Evolutionary conservation across 2,113 vertebrate genomes (phyloP), one percentile per base, ranked within the genome.

Genomic region (Tinamus guttatus): DNA sequence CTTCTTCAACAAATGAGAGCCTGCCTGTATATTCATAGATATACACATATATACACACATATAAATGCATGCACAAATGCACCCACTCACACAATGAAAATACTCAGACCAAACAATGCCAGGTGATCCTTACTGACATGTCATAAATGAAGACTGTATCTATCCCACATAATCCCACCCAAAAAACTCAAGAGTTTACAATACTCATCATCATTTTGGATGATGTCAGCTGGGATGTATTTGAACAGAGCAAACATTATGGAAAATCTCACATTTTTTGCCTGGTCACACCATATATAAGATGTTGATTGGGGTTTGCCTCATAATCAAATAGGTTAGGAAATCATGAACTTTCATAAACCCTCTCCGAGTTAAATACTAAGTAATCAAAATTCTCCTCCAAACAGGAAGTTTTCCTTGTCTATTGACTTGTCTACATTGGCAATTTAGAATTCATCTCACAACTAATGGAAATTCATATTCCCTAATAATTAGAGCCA

Each of bases 361-460:
- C 80, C 12, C 25, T 88, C 8, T 43, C 58, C 45, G 45, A 74
- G 4, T 54, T 60, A 38, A 28, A 24, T 13, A 16, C 2, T 0
- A 0, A 84, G 59, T 20, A 71, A 73, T 22, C 7, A 49, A 80
- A 79, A 47, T 67, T 86, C 34, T 52, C 8, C 14, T 54, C 51
- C 28, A 75, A 20, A 25, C 38, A 84, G 59, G 14, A 78, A 78
- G 34, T 38, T 8, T 7, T 81, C 40, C 38, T 81, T 8, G 9
- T 81, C 22, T 20, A 67, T 22, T 30, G 36, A 2, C 13, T 59
- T 38, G 25, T 28, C 13, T 70, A 5, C n/a, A 32, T 0, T 0
- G 5, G 11, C 21, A 21, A 22, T 75, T 49, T 56, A 64, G 41
- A 88, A 84, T 64, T 32, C 73, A 21, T 43, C 24, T 38, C 1